These are phyloP conservation scores for Ptychodera flava DNA, from an alignment of 35 echinoderm and acorn worm species.

Conservation along the genomic window DNA sequence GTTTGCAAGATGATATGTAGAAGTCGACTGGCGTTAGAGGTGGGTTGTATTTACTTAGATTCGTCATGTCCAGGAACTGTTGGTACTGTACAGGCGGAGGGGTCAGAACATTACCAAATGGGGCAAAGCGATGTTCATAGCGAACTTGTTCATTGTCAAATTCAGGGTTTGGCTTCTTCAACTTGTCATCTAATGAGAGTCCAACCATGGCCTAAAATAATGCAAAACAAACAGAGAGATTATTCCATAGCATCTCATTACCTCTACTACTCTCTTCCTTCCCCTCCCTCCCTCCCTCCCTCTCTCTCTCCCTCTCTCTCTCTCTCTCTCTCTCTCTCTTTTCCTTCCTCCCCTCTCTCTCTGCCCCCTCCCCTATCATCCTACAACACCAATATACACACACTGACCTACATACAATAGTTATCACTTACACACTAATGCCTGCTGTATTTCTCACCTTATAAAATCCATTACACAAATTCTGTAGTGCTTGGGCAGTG, in stretches of 20 bases:
- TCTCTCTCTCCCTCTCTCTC: too few species aligned
- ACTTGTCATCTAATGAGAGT: slow-evolving; percentile 69
- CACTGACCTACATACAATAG: too few species aligned
- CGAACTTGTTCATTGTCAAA: slow-evolving; percentile 87
- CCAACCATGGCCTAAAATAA: slow-evolving; percentile 63
- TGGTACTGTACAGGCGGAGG: slow-evolving; percentile 92
- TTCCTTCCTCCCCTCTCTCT: too few species aligned
- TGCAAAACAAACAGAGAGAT: too few species aligned
- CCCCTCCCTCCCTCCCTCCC: too few species aligned
- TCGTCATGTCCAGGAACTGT: slow-evolving; percentile 70
- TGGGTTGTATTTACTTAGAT: slow-evolving; percentile 36
- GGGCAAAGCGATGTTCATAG: slow-evolving; percentile 82
- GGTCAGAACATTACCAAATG: slow-evolving; percentile 60
- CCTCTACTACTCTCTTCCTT: too few species aligned
- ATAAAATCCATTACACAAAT: slow-evolving; percentile 72
- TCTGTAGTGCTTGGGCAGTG: slow-evolving; percentile 57
- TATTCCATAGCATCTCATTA: too few species aligned
- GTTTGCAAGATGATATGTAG: slow-evolving; percentile 57
- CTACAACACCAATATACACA: too few species aligned
- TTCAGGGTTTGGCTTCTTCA: slow-evolving; percentile 65
- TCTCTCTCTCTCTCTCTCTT: too few species aligned
- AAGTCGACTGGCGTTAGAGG: slow-evolving; percentile 35
- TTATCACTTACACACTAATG: neutral
- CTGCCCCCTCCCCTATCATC: too few species aligned
- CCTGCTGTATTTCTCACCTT: slow-evolving; percentile 43